Base-by-base conservation (phyloP, 1,140 invertebrate genomes). In the Panulirus ornatus region DNA sequence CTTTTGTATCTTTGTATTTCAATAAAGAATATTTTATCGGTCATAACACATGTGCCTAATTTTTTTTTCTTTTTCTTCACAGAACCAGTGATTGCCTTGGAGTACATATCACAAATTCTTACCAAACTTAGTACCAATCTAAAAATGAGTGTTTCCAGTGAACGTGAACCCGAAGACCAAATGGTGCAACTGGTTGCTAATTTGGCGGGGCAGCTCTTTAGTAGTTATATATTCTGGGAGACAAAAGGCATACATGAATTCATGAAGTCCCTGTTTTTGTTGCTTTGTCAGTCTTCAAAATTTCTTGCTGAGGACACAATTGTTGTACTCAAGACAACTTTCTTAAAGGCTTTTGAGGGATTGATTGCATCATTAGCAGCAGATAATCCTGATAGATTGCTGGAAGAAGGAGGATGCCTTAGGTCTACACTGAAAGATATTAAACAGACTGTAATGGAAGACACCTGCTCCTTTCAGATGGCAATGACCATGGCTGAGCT, bases 171-270 rank as follows among this genome's bases (percentile, higher is more conserved):
- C 38, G 51, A 76, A 78, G 75, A 87, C n/a, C 51, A 63, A 51
- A 70, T 81, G 34, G 75, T 88, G 3, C 54, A 47, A 19, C 36
- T 88, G 34, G 85, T 88, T 22, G 54, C 75, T 27, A 81, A 58
- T 44, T 63, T 88, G 36, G 85, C 85, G 8, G 38, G 76, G 19
- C 76, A 66, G 19, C 54, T 88, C 2, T 88, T 79, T 42, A 81
- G 73, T 19, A 88, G 76, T 19, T 81, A 79, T 51, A 40, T 81
- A 5, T 88, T 75, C 70, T 88, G 85, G 85, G 36, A 88, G n/a
- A 88, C 76, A 40, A 66, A 16, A 70, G 85, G 85, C 51, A 88
- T 81, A 30, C 85, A 88, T 30, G 85, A 88, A 58, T 81, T 88
- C 22, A 79, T 88, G 75, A 38, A 75, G 30, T 79, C 85, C 9